Base-by-base conservation (phyloP, 2,888 invertebrate species). In the Pediacus dermestoides region DNA sequence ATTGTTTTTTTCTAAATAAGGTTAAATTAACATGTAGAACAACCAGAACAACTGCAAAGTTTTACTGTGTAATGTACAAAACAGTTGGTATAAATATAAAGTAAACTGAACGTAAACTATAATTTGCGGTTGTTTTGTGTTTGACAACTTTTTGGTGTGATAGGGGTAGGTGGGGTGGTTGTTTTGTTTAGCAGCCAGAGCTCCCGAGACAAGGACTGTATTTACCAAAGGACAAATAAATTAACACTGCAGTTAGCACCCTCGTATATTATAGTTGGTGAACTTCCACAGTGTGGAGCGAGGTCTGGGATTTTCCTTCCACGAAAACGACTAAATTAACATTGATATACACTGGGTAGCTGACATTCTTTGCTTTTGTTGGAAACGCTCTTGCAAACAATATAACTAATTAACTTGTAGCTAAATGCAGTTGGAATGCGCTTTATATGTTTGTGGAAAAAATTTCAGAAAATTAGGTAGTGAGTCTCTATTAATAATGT, bases 121-220 rank as follows among this genome's bases (percentile, higher is more conserved):
- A 41, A 41, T 41, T 32, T 37, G 33, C 26, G 34, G 39, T 41
- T 41, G 41, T 41, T 41, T 41, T 37, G 37, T 13, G 26, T 32
- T 33, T 33, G 35, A 27, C 34, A 33, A 41, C 37, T 41, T 41
- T 37, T 33, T 22, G 32, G 37, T n/a, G n/a, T n/a, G n/a, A n/a
- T n/a, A n/a, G n/a, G 16, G 25, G n/a, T 10, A 7, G 28, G 7
- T n/a, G 12, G 11, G 11, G 4, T 11, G 10, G 23, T 23, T 23
- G 23, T 23, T 9, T 23, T 26, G 28, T 30, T 39, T 25, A 28
- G 34, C 30, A 13, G 34, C n/a, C n/a, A n/a, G n/a, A n/a, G n/a
- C 39, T 34, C 39, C 15, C 21, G 23, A 26, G 34, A 32, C 32
- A 14, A 34, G 25, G 26, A 12, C 39, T 30, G 22, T 18, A 39